Percentiles rank a stretch among this genome's conserved stretches.
Evolutionary conservation across 2,113 vertebrate genomes (phyloP).

Genomic region (Sarotherodon lohbergeri): DNA sequence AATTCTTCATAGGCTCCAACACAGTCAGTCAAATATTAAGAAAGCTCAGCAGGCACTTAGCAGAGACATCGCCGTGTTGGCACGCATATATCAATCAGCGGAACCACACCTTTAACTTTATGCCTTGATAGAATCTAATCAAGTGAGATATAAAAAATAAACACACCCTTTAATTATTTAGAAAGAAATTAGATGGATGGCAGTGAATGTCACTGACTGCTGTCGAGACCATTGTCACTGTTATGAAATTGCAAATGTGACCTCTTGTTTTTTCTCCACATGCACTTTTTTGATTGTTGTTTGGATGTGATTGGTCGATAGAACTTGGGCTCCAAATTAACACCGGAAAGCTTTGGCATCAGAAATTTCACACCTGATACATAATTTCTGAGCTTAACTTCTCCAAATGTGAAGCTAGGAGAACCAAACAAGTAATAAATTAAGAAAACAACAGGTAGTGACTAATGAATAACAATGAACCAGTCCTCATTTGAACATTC

Average conservation of each 20-base stretch:
- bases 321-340: background rate
- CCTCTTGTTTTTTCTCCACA: background rate
- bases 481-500: background rate
- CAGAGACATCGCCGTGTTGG: accelerated
- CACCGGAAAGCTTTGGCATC: background rate
- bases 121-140: background rate
- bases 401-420: background rate
- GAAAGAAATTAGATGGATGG: background rate
- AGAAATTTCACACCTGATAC: background rate
- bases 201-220: background rate
- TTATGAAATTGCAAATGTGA: background rate
- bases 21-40: background rate
- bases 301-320: background rate
- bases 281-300: background rate
- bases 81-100: background rate
- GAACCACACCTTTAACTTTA: background rate
- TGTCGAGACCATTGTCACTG: accelerated
- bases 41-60: background rate
- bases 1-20: background rate
- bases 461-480: background rate
- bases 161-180: background rate
- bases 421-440: background rate
- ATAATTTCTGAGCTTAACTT: background rate
- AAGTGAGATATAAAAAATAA: background rate
- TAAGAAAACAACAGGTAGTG: background rate